Percentiles rank a stretch among this genome's conserved stretches.
Conservation (phyloP, 2,113 vertebrate species). For the Syrrhaptes paradoxus region DNA sequence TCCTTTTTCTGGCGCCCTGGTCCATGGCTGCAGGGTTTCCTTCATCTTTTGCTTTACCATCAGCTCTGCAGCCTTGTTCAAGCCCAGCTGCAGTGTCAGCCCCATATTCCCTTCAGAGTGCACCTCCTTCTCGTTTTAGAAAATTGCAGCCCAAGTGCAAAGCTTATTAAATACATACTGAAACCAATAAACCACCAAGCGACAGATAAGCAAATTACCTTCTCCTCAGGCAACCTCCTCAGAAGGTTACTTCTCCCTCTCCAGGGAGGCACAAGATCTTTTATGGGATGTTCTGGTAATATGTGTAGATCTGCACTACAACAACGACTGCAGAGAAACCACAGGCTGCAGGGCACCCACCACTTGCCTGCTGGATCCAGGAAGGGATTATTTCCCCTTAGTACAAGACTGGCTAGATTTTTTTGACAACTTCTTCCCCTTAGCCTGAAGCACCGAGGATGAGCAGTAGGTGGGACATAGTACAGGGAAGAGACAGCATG, state of each 20-base stretch:
- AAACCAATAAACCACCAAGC: conserved; percentile 12
- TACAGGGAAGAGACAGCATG: background rate
- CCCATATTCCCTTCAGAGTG: background rate
- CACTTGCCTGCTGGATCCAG: background rate
- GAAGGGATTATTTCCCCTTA: background rate
- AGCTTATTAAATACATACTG: background rate
- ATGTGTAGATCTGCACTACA: background rate
- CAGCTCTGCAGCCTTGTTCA: background rate
- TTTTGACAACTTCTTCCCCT: background rate
- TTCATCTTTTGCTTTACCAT: background rate
- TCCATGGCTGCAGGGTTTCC: background rate
- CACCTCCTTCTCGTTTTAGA: background rate
- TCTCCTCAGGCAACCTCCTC: conserved; percentile 16
- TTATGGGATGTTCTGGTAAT: background rate
- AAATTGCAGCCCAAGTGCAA: background rate
- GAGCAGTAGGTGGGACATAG: background rate
- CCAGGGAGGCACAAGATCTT: background rate
- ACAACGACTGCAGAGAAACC: background rate
- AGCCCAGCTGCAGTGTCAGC: background rate
- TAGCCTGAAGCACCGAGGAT: background rate
- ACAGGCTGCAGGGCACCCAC: background rate
- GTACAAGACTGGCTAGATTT: background rate
- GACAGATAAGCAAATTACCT: conserved; percentile 30
- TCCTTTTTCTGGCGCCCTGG: background rate
- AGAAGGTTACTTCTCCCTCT: background rate